A percentile compares a stretch with the other conserved stretches of the same genome.
phyloP scores from a whole-genome alignment of 2,797 vertebrate species.

The Percopsis omiscomaycus region DNA sequence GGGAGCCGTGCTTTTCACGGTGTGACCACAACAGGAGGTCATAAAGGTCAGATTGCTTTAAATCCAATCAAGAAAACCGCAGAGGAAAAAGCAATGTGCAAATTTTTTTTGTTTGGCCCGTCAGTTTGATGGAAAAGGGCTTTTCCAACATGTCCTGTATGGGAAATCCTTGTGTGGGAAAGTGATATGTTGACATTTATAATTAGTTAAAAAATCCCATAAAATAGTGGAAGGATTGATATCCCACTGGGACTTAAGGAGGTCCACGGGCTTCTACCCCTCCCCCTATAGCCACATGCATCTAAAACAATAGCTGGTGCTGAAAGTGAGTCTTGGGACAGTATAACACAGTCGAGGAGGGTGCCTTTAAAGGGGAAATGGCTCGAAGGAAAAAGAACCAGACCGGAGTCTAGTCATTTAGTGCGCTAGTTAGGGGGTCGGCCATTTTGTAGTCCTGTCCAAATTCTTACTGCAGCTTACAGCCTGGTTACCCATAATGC shows the following conservation, averaged over 20 bases:
- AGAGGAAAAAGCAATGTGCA: constrained; percentile 46
- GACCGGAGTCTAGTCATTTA: no score
- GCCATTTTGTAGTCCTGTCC: no score
- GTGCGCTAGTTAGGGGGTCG: no score
- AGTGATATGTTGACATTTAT: constrained; percentile 19
- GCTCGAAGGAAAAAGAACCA: no score
- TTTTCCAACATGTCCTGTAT: constrained; percentile 27
- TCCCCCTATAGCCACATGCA: constrained; percentile 1
- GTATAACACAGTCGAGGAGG: no score
- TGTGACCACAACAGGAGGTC: constrained; percentile 44
- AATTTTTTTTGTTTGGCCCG: constrained; percentile 11
- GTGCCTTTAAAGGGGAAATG: no score
- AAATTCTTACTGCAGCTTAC: no score
- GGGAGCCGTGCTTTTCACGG: constrained; percentile 43
- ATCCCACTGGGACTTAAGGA: background rate
- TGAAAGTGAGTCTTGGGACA: no score
- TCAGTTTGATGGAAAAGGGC: background rate
- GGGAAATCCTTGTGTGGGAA: constrained; percentile 28
- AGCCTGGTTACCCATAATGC: no score
- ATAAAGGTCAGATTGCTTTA: constrained; percentile 35
- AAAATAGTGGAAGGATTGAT: background rate
- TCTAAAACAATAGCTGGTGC: background rate
- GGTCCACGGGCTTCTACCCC: no score
- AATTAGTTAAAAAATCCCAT: constrained; percentile 27
- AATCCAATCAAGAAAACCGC: constrained; percentile 58